Evolutionary conservation across 2,888 invertebrate species (phyloP).

Genomic region (Branchellion lobata): DNA sequence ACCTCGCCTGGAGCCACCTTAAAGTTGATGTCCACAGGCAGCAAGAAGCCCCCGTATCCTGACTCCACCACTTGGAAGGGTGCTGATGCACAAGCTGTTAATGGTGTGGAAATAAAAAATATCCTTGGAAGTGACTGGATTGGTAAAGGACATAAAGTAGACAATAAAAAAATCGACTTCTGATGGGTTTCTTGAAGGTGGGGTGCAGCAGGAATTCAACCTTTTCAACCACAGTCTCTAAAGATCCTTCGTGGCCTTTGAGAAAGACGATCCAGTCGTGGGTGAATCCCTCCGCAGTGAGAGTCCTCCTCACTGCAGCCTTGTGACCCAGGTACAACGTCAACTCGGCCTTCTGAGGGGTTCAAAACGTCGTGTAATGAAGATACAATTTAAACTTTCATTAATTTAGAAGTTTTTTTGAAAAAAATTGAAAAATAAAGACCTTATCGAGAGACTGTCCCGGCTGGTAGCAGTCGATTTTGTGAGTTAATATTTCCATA

Average conservation of each 20-base stretch:
- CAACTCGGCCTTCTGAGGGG: slow-evolving; percentile 68
- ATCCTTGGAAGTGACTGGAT: background rate
- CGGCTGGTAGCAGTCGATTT: too few species aligned
- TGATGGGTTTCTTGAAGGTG: slow-evolving; percentile 85
- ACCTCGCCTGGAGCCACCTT: slow-evolving; percentile 59
- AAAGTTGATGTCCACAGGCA: slow-evolving; percentile 82
- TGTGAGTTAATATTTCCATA: too few species aligned
- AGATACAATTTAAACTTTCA: background rate
- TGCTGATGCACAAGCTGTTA: slow-evolving; percentile 82
- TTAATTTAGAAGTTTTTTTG: too few species aligned
- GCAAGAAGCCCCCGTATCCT: slow-evolving; percentile 88
- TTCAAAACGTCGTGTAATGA: background rate
- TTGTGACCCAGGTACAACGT: slow-evolving; percentile 89
- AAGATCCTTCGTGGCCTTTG: slow-evolving; percentile 68
- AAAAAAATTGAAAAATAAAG: too few species aligned
- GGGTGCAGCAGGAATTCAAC: slow-evolving; percentile 83
- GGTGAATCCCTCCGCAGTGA: slow-evolving; percentile 85
- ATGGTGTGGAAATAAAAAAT: slow-evolving; percentile 68
- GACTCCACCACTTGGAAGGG: slow-evolving; percentile 86
- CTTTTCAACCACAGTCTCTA: slow-evolving; percentile 85
- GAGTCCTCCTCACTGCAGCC: slow-evolving; percentile 77
- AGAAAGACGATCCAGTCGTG: slow-evolving; percentile 97
- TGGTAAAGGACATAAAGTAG: background rate
- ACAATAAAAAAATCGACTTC: slow-evolving; percentile 67
- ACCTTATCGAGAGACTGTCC: too few species aligned